Evolutionary conservation across 2,888 invertebrate species (phyloP).

Genomic region (Ectemnius lituratus): DNA sequence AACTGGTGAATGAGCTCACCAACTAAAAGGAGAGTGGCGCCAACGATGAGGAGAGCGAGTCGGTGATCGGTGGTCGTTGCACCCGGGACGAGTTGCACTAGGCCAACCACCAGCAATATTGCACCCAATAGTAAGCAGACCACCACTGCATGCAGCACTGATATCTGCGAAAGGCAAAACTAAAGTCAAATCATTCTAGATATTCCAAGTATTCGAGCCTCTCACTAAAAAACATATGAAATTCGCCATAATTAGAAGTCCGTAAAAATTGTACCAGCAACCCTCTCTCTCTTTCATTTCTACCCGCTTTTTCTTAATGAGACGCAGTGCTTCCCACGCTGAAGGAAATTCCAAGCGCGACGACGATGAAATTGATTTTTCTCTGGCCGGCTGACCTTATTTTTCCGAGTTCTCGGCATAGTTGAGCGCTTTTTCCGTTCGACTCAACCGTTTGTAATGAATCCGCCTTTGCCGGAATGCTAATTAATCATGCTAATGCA

Average conservation of each 20-base stretch:
- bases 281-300: too few species aligned
- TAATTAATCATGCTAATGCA: slow-evolving; percentile 5
- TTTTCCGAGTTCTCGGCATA: background rate
- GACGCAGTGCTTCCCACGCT: background rate
- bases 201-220: background rate
- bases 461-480: background rate
- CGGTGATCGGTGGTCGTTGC: slow-evolving; percentile 88
- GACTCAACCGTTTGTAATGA: background rate
- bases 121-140: slow-evolving; percentile 87
- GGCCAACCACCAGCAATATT: slow-evolving; percentile 86
- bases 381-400: background rate
- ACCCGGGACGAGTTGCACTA: slow-evolving; percentile 88
- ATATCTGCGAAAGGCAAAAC: slow-evolving; percentile 79
- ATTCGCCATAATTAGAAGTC: background rate
- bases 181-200: slow-evolving; percentile 18
- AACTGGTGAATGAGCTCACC: slow-evolving; percentile 74
- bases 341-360: background rate
- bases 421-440: background rate
- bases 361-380: background rate
- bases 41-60: slow-evolving; percentile 85
- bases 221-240: too few species aligned
- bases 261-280: background rate
- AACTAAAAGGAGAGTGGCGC: slow-evolving; percentile 82
- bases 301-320: background rate
- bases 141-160: slow-evolving; percentile 86